These are phyloP conservation scores for Hyperopisus bebe DNA, from an alignment of 2,113 vertebrate genomes.

Conservation along the genomic window DNA sequence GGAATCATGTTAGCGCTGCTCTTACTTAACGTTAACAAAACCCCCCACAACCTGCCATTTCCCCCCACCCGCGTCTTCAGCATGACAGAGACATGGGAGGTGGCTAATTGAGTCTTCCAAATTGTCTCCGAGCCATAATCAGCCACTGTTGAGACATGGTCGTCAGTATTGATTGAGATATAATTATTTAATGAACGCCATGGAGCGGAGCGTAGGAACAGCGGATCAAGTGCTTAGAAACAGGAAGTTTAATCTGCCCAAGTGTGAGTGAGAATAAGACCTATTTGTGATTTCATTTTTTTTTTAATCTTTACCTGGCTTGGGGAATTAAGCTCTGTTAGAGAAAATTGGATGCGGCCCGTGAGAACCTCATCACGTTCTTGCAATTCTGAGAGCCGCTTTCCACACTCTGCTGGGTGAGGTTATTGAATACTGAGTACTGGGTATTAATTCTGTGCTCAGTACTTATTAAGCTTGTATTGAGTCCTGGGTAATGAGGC, in stretches of 20 bases:
- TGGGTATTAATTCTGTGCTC: not conserved
- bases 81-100: not conserved
- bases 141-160: constrained; percentile 10
- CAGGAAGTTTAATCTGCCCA: constrained; percentile 4
- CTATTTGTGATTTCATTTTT: constrained; percentile 13
- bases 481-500: not conserved
- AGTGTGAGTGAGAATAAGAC: constrained; percentile 1
- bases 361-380: not conserved
- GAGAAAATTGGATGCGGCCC: not conserved
- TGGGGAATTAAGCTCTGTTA: constrained; percentile 10
- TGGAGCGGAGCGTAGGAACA: not conserved
- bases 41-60: not conserved
- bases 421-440: constrained; percentile 10
- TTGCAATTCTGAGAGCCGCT: not conserved
- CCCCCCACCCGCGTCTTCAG: not conserved
- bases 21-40: not conserved
- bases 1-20: constrained; percentile 8
- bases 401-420: not conserved
- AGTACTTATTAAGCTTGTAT: not conserved
- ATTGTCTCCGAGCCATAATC: constrained; percentile 9
- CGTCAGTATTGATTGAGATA: constrained; percentile 15
- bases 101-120: constrained; percentile 10
- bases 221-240: constrained; percentile 1
- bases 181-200: constrained; percentile 19
- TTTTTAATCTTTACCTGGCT: constrained; percentile 1